A percentile compares a stretch with the other conserved stretches of the same genome.
These are phyloP conservation scores for Buathra laborator DNA, from an alignment of 2,888 invertebrate genomes.

Conservation along the genomic window DNA sequence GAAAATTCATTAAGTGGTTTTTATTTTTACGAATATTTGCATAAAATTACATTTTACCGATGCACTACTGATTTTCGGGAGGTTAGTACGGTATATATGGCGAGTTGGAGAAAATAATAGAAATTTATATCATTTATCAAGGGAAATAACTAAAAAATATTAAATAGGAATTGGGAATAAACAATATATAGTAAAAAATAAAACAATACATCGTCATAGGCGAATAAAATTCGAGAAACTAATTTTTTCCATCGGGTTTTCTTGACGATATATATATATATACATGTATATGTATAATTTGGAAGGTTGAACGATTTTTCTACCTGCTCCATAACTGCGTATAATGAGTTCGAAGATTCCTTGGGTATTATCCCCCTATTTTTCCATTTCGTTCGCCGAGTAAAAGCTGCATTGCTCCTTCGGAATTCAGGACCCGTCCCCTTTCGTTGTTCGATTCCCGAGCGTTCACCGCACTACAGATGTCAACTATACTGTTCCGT, in stretches of 20 bases:
- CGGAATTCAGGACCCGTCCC: constrained; percentile 24
- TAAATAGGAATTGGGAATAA: too few relatives aligned
- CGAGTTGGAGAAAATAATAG: too few relatives aligned
- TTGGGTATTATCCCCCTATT: constrained; percentile 32
- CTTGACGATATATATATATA: constrained; percentile 3
- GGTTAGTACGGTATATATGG: too few relatives aligned
- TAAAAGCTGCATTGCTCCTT: constrained; percentile 4
- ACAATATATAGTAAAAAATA: not conserved
- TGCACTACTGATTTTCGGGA: too few relatives aligned
- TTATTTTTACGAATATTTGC: too few relatives aligned
- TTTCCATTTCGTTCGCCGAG: not conserved
- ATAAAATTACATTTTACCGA: too few relatives aligned
- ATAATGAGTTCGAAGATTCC: constrained; percentile 46
- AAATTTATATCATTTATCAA: too few relatives aligned
- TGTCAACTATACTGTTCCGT: not conserved
- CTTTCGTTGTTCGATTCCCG: not conserved
- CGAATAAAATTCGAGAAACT: not conserved
- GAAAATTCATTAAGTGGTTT: not conserved
- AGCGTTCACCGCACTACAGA: constrained; percentile 20
- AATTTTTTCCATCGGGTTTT: not conserved
- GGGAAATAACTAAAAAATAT: too few relatives aligned
- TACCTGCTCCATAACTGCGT: constrained; percentile 27
- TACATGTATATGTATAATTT: constrained; percentile 10
- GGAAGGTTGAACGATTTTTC: constrained; percentile 18
- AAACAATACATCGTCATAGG: not conserved